Base-by-base conservation (phyloP, 2,113 vertebrate genomes). In the Rhinolophus sinicus region DNA sequence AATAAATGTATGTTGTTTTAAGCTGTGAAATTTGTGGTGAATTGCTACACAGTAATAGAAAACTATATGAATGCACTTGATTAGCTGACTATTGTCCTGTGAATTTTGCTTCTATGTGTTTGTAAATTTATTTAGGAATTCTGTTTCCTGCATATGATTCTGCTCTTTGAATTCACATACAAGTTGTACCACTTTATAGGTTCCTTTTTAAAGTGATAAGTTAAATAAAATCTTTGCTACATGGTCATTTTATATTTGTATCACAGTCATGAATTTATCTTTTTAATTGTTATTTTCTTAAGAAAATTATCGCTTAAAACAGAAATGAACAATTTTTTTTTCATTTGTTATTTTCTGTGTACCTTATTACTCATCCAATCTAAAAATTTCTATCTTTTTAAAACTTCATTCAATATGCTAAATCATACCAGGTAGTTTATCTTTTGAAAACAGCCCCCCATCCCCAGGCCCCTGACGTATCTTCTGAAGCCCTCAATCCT, bases 91-190 rank as follows among this genome's bases (percentile, higher is more conserved):
- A 35, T 70, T 77, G n/a, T 10, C 47, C n/a, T 88, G 12, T 75
- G 19, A 78, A 70, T 83, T 87, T 89, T 83, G 69, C 14, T 91
- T 88, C 62, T 73, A 19, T 30, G 26, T 33, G 30, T 73, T 87
- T 65, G 11, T 91, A 73, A 78, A 78, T 28, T 65, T 30, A 62
- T 73, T 95, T 90, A 50, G 91, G 82, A 83, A 87, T 82, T 77
- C n/a, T 88, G 2, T 56, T 91, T 16, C 67, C 44, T 93, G 10
- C 69, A 28, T 24, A 26, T 67, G 14, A n/a, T 56, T 88, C 52
- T 88, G 21, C 33, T 80, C 33, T 96, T 91, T 80, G 8, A 84
- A 84, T 90, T 84, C 62, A 67, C 40, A 64, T 47, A 58, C 11
- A 47, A 35, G 4, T 58, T 81, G 22, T 60, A 62, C 28, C 26